Conservation (phyloP, 2,113 vertebrate genomes). For the Noctilio leporinus region DNA sequence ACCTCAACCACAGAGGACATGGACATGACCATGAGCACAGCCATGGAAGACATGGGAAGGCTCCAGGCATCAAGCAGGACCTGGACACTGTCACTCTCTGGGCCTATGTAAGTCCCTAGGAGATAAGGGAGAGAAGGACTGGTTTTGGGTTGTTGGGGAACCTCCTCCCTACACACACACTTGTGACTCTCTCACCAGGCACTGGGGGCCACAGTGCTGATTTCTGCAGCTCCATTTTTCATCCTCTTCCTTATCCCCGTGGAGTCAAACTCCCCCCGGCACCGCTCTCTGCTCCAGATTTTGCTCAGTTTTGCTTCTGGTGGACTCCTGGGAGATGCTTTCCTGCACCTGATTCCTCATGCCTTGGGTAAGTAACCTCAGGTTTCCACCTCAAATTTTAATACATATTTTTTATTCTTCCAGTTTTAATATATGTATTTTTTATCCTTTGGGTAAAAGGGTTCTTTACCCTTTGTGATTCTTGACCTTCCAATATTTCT, state of each 20-base stretch:
- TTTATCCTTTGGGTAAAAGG: neutral
- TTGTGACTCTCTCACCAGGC: slow-evolving; percentile 76
- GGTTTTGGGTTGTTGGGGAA: neutral
- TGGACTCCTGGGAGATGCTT: slow-evolving; percentile 91
- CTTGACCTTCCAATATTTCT: neutral
- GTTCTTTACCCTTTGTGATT: neutral
- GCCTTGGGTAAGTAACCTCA: slow-evolving; percentile 82
- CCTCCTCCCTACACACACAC: too few relatives aligned
- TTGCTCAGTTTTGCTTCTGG: slow-evolving; percentile 92
- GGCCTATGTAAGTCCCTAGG: slow-evolving; percentile 82
- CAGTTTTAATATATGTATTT: too few relatives aligned
- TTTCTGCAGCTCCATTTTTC: slow-evolving; percentile 90
- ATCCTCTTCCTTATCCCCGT: slow-evolving; percentile 92
- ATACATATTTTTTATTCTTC: too few relatives aligned
- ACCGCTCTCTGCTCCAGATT: slow-evolving; percentile 88
- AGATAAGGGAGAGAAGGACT: neutral
- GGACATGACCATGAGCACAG: slow-evolving; percentile 42
- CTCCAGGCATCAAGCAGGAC: slow-evolving; percentile 67
- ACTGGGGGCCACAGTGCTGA: slow-evolving; percentile 88
- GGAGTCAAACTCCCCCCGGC: slow-evolving; percentile 89
- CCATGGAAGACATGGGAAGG: slow-evolving; percentile 21
- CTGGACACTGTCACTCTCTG: slow-evolving; percentile 84
- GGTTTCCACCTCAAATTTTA: neutral
- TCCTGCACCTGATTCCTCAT: slow-evolving; percentile 93
- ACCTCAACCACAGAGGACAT: slow-evolving; percentile 27